Evolutionary conservation across 2,888 invertebrate genomes (phyloP), one percentile per base, ranked within the genome.

Genomic region (Coelopa pilipes): DNA sequence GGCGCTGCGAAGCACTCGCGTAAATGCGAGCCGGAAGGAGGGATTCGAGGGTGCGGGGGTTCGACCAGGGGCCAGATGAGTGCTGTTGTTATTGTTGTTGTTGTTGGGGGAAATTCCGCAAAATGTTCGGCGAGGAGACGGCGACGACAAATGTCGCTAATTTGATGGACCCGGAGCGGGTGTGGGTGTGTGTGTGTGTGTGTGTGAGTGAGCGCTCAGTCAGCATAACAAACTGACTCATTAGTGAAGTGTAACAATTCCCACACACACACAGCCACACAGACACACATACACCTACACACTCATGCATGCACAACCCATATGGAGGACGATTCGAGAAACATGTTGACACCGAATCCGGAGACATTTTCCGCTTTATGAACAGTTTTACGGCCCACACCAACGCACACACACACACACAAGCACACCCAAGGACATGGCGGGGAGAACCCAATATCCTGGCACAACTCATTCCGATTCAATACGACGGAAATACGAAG

Each of bases 121-220:
- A 34, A 34, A 34, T 34, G 34, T 2, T 34, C 4, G n/a, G 45
- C 4, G 11, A 4, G 13, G n/a, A 15, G 34, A 15, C 12, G 34
- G 24, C 12, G 46, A 46, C 12, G n/a, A 63, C 1, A 17, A 34
- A 45, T 46, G 63, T 17, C 34, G 9, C 15, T 15, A n/a, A 63
- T 24, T 60, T 60, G 12, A 34, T 17, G 46, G 46, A 46, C 7
- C 3, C 11, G 46, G 46, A 5, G 13, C 1, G 4, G 4, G 34
- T 15, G 34, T 59, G n/a, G 2, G 11, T 59, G n/a, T 80, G 77
- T 77, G 81, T 62, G 34, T 62, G 34, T 62, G 24, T 62, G 9
- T 13, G 34, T 62, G 11, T 3, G 1, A 1, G 62, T 62, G 24
- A 45, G 1, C n/a, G 63, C 1, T 74, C 79, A 76, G 53, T 53